phyloP scores from a whole-genome alignment of 2,113 vertebrate genomes.

The Equus przewalskii region DNA sequence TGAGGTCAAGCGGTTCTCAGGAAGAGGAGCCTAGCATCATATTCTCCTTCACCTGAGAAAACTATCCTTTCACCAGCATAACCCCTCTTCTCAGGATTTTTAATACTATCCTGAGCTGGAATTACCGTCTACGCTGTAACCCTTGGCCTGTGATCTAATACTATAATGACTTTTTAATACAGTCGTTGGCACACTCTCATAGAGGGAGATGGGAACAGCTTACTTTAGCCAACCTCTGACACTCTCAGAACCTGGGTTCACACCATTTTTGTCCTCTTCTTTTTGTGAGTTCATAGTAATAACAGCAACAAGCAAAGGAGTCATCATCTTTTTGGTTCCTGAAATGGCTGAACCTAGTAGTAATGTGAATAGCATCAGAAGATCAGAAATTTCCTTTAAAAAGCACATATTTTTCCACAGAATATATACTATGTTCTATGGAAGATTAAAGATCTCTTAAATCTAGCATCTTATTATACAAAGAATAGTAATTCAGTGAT shows the following conservation, averaged over 20 bases:
- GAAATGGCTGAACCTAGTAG: neutral
- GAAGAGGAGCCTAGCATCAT: neutral
- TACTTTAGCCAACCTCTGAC: neutral
- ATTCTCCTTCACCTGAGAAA: neutral
- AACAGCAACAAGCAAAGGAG: neutral
- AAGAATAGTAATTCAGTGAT: neutral
- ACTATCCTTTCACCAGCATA: neutral
- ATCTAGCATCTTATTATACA: neutral
- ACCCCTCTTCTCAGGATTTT: neutral
- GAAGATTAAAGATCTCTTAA: neutral
- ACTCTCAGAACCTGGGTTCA: neutral
- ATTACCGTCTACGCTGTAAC: neutral
- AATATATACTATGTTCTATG: neutral
- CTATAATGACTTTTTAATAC: constrained; percentile 38
- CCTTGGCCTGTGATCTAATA: constrained; percentile 30
- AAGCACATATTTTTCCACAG: constrained; percentile 17
- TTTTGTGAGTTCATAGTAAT: neutral
- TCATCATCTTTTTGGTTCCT: neutral
- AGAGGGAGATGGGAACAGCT: neutral
- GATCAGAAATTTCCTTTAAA: constrained; percentile 1
- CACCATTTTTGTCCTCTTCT: neutral
- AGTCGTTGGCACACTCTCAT: neutral
- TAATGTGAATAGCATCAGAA: neutral
- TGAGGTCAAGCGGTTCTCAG: constrained; percentile 24
- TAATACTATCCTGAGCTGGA: neutral